Evolutionary conservation across 2,113 vertebrate genomes (phyloP), one percentile per base, ranked within the genome.

Genomic region (Corydoras maculifer): DNA sequence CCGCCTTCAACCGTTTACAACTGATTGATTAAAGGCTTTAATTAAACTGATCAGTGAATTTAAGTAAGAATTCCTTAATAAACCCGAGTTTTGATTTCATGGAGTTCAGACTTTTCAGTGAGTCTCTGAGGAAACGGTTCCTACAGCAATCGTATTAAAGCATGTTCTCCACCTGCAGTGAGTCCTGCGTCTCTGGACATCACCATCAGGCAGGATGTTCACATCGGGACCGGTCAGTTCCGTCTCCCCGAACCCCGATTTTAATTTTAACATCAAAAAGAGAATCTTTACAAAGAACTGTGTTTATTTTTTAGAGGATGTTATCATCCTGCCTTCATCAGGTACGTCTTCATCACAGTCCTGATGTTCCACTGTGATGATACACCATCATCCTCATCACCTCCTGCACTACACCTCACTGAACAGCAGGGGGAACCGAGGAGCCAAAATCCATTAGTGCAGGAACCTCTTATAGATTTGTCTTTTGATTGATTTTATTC

Each of bases 141-240:
- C 5, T 12, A 12, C 10, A 53, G 10, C 13, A 53, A 2, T 12
- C 3, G 3, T 12, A 53, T 53, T 12, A 53, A n/a, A 50, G 29
- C 31, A 8, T 57, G 30, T 50, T 8, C 58, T 12, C 64, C 69
- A 10, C 61, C 65, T 71, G 3, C 12, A 90, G 88, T 72, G 64
- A 67, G 83, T 9, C 80, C 83, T 62, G 82, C 82, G 3, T 88
- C 83, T 55, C 80, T 88, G 82, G 79, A 86, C 9, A 76, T 77
- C 13, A 61, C 70, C 65, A 77, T 75, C 32, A 78, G 81, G 31
- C 74, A 77, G 53, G 72, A 83, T 51, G 73, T 48, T 2, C 58
- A 10, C 2, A 31, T 69, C 67, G 70, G 69, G 3, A 49, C 74
- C 10, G 84, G 88, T 89, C 77, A 85, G 7, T 1, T 29, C 9